Evolutionary conservation across 2,888 invertebrate species (phyloP), one percentile per base, ranked within the genome.

Genomic region (Cremastinae sp.): DNA sequence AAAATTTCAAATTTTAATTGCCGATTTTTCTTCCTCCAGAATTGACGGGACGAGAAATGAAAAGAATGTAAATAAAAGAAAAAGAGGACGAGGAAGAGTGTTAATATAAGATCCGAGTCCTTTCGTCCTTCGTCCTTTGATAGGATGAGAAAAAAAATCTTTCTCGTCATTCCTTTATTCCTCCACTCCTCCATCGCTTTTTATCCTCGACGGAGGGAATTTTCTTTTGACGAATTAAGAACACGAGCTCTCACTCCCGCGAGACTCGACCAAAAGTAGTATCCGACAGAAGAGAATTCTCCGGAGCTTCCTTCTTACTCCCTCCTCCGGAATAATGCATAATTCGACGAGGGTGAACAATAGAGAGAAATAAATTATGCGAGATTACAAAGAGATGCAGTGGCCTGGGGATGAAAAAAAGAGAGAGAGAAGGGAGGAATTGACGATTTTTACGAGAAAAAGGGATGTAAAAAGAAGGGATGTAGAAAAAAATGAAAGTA

Each of bases 351-450:
- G 81, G 82, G 81, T 79, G 84, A 81, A 85, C 87, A 87, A 88
- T 86, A 86, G 86, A 83, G 85, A 84, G 86, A 89, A 88, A 89
- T 89, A 89, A 89, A 89, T 89, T 89, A 89, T 88, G 89, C 89
- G 85, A 89, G 88, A 89, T 89, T 88, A 88, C 89, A 89, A 87
- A 88, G 83, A 81, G 78, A 73, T 80, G 82, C 80, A 78, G 78
- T 69, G 56, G n/a, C 43, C 51, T 35, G 41, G 49, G 69, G 56
- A 59, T 56, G 22, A 47, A 28, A 61, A 7, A 61, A 47, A 55
- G 65, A 28, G 47, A 2, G 59, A 64, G 69, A 65, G 58, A 37
- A 65, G 55, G 5, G 22, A 61, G 12, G 9, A 47, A 35, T 58
- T 41, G 62, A 16, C 51, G 49, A 35, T 9, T 47, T 18, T 20